phyloP scores from a whole-genome alignment of 2,113 vertebrate species.

The Romanogobio albipinnatus region DNA sequence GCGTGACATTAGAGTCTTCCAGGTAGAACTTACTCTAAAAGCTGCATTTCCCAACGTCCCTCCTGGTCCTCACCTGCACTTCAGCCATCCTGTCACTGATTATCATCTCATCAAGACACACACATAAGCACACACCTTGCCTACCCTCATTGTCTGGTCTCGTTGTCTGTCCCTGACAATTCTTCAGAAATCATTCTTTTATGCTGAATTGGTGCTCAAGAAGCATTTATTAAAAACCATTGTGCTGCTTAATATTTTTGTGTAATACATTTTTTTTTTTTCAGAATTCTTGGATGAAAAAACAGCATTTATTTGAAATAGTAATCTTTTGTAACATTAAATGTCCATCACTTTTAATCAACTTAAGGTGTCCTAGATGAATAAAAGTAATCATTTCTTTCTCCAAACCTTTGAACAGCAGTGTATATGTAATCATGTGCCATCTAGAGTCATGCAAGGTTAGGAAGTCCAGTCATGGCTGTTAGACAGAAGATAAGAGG shows the following conservation, averaged over 20 bases:
- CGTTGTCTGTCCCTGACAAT: too few species aligned
- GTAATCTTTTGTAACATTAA: background rate
- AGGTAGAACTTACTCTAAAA: too few species aligned
- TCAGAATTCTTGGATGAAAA: background rate
- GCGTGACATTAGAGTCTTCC: too few species aligned
- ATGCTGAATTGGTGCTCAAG: too few species aligned
- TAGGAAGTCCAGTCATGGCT: background rate
- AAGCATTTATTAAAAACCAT: background rate
- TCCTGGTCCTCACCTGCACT: too few species aligned
- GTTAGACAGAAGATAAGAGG: constrained; percentile 10
- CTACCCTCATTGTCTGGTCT: too few species aligned
- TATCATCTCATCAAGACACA: too few species aligned
- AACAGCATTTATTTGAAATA: background rate
- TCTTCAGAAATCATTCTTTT: too few species aligned
- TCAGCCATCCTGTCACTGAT: too few species aligned
- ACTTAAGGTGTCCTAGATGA: background rate
- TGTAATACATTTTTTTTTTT: too few species aligned
- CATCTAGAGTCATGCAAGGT: background rate
- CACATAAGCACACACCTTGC: too few species aligned
- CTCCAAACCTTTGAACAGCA: background rate
- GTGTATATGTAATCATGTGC: background rate
- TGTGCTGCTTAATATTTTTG: background rate
- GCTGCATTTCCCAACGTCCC: too few species aligned
- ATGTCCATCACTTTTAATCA: background rate
- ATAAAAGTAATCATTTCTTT: background rate